Evolutionary conservation across 2,888 invertebrate species (phyloP), one percentile per base, ranked within the genome.

Genomic region (Scaptomyza parva): DNA sequence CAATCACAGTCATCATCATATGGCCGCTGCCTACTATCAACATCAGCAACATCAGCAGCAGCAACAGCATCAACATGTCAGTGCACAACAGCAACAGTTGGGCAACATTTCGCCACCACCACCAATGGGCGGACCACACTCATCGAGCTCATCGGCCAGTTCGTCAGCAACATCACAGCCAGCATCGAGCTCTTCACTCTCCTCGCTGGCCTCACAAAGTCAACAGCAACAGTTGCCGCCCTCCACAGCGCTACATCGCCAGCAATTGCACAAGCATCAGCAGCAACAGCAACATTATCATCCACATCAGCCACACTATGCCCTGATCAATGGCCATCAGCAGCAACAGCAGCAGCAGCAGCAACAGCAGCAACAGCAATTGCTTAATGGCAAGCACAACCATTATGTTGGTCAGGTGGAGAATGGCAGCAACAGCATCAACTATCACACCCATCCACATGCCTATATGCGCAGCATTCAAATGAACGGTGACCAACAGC

Each of bases 141-240:
- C 91, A 22, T 89, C 90, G 41, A 90, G 90, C 52, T 90, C 90
- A 24, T 90, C 91, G 51, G 89, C 91, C 54, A 90, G 91, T 14
- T 86, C 89, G 24, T 85, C 92, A 88, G 90, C 89, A 51, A 89
- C 91, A 55, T 91, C 91, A 14, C 91, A 91, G 71, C 91, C 91
- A 18, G 90, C 91, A 0, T 91, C 91, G 7, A 89, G 90, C 14
- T 91, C 91, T 35, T 91, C 91, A 28, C 78, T 91, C 22, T 91
- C 91, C 14, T 89, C 89, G 68, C 77, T 91, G 60, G 89, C 90
- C 14, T 91, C 91, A n/a, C 91, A 91, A 60, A 86, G 90, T 22
- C 88, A 88, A 52, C 88, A 89, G 55, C 88, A 89, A 61, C 80
- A 80, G 72, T 51, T 75, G 60, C 79, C 89, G 44, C n/a, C 82